Conservation (phyloP, 2,113 vertebrate species). For the Solea senegalensis region DNA sequence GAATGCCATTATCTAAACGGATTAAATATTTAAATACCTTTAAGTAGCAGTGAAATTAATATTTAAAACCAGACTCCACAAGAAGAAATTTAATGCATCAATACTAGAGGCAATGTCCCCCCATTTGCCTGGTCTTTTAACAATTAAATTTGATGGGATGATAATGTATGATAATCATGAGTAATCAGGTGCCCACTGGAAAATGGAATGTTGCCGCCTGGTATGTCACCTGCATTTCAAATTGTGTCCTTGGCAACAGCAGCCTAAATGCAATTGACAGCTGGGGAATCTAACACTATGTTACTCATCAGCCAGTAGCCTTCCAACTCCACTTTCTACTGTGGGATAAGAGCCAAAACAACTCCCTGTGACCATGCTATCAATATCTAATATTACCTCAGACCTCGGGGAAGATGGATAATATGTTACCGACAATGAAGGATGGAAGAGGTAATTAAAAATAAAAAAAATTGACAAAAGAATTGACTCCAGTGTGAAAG, state of each 20-base stretch:
- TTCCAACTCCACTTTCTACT: conserved; percentile 35
- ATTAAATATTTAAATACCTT: conserved; percentile 61
- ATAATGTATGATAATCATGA: conserved; percentile 97
- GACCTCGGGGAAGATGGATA: conserved; percentile 67
- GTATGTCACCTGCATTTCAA: conserved; percentile 96
- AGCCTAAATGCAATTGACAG: conserved; percentile 85
- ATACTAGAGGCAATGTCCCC: conserved; percentile 84
- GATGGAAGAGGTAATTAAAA: conserved; percentile 47
- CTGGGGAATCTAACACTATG: conserved; percentile 76
- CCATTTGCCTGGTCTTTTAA: conserved; percentile 80
- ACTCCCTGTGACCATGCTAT: conserved; percentile 69
- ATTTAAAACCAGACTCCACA: conserved; percentile 70
- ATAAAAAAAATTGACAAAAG: conserved; percentile 9
- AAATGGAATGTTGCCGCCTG: conserved; percentile 88
- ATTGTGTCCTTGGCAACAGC: conserved; percentile 82
- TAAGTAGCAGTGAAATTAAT: conserved; percentile 74
- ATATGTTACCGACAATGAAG: conserved; percentile 28
- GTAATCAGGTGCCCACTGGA: conserved; percentile 92
- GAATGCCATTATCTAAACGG: conserved; percentile 37
- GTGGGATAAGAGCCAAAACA: conserved; percentile 71
- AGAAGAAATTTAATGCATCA: conserved; percentile 67
- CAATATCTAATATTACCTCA: conserved; percentile 67
- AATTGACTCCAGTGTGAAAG: conserved; percentile 32
- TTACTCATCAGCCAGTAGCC: conserved; percentile 47
- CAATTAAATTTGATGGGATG: conserved; percentile 96